A percentile compares a stretch with the other conserved stretches of the same genome.
phyloP scores from a whole-genome alignment of 1,140 invertebrate genomes.

The Euwallacea fornicatus region DNA sequence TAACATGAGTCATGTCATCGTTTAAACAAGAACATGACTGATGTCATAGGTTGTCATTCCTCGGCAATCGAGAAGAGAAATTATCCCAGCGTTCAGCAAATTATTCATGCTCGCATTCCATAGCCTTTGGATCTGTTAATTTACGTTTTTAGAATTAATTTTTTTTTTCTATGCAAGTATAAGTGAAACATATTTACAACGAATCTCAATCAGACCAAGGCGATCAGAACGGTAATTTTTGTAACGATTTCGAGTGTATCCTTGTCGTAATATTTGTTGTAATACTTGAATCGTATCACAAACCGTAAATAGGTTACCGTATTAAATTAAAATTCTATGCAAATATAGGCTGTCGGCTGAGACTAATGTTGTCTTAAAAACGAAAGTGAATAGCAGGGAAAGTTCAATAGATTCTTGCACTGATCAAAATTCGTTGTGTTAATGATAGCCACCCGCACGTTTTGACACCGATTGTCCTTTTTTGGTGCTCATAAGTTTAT shows the following conservation, averaged over 20 bases:
- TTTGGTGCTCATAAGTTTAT: not conserved
- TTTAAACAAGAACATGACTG: too few relatives aligned
- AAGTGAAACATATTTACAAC: too few relatives aligned
- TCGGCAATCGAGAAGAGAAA: too few relatives aligned
- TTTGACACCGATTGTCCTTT: slow-evolving; percentile 1
- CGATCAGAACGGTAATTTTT: too few relatives aligned
- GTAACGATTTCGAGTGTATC: not conserved
- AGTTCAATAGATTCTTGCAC: slow-evolving; percentile 6
- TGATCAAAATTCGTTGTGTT: not conserved
- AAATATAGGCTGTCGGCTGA: slow-evolving; percentile 9
- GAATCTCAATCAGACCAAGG: too few relatives aligned
- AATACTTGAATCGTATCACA: slow-evolving; percentile 2
- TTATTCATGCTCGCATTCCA: too few relatives aligned
- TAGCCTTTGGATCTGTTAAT: too few relatives aligned
- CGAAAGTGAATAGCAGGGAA: slow-evolving; percentile 27
- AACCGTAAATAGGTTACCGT: slow-evolving; percentile 26
- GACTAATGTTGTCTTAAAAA: slow-evolving; percentile 22
- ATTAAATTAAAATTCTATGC: slow-evolving; percentile 32
- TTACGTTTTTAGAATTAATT: too few relatives aligned
- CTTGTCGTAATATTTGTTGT: not conserved
- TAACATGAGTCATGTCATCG: too few relatives aligned
- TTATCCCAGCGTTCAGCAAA: too few relatives aligned
- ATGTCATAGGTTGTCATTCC: too few relatives aligned
- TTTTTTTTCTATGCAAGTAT: too few relatives aligned
- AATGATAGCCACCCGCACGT: not conserved